phyloP scores from a whole-genome alignment of 2,888 invertebrate genomes.

The Hirudinaria manillensis region DNA sequence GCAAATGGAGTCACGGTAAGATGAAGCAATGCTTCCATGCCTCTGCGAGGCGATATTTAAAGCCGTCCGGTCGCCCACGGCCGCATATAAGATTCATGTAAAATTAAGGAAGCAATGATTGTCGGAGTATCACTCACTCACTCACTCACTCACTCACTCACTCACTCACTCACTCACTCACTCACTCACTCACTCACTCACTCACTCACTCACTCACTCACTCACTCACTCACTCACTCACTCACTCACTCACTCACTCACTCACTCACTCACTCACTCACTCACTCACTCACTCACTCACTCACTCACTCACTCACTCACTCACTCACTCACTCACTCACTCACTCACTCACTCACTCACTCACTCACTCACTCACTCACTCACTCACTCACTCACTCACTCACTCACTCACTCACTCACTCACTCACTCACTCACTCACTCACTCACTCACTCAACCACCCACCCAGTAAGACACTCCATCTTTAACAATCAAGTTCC shows the following conservation, averaged over 20 bases:
- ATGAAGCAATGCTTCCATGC: too few relatives aligned
- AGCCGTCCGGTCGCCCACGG: too few relatives aligned
- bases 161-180: constrained; percentile 28
- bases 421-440: neutral
- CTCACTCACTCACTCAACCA: constrained; percentile 11
- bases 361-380: constrained; percentile 22
- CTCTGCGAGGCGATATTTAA: too few relatives aligned
- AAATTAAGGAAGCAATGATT: too few relatives aligned
- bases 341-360: constrained; percentile 20
- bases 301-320: constrained; percentile 28
- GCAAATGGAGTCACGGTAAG: too few relatives aligned
- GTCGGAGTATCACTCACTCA: constrained; percentile 15
- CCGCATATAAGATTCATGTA: too few relatives aligned
- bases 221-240: constrained; percentile 26
- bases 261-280: constrained; percentile 28
- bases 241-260: constrained; percentile 26
- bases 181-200: constrained; percentile 28
- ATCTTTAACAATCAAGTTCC: too few relatives aligned
- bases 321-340: constrained; percentile 26
- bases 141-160: constrained; percentile 27
- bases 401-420: constrained; percentile 20
- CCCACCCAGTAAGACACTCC: too few relatives aligned
- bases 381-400: constrained; percentile 22
- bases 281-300: constrained; percentile 28
- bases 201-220: constrained; percentile 28